Conservation (phyloP, 1,140 invertebrate species). For the Plodia interpunctella region DNA sequence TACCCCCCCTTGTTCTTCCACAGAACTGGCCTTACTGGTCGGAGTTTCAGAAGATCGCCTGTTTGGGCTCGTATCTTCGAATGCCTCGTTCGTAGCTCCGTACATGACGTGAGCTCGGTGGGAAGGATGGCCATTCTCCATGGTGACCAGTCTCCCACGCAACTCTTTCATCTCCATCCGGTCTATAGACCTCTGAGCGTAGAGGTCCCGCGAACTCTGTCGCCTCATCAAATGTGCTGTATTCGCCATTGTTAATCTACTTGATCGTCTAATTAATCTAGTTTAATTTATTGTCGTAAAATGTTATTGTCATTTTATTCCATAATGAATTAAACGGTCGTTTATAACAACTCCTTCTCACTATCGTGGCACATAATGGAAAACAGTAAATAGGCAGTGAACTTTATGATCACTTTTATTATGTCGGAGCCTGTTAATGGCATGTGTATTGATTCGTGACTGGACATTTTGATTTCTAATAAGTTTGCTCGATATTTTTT, state of each 20-base stretch:
- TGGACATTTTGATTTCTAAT: constrained; percentile 28
- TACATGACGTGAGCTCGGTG: constrained; percentile 81
- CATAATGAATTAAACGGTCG: constrained; percentile 23
- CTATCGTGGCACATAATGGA: constrained; percentile 58
- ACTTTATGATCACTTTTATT: constrained; percentile 22
- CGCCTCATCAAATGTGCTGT: constrained; percentile 90
- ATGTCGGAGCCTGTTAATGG: constrained; percentile 18
- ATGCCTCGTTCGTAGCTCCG: constrained; percentile 91
- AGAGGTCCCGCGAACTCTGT: constrained; percentile 90
- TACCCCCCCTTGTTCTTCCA: constrained; percentile 80
- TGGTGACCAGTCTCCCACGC: constrained; percentile 85
- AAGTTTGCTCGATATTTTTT: background rate
- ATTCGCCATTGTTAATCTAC: constrained; percentile 84
- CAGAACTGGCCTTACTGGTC: constrained; percentile 76
- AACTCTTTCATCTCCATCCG: constrained; percentile 92
- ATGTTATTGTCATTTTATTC: constrained; percentile 26
- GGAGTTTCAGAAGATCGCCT: constrained; percentile 67
- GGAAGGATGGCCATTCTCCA: constrained; percentile 81
- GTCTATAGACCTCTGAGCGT: constrained; percentile 88
- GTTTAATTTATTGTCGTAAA: constrained; percentile 40
- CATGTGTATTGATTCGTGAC: constrained; percentile 33
- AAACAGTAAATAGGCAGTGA: constrained; percentile 35
- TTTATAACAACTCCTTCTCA: constrained; percentile 47
- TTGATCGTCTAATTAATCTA: constrained; percentile 28
- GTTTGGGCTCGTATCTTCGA: constrained; percentile 88